Evolutionary conservation across 2,888 invertebrate genomes (phyloP), one percentile per base, ranked within the genome.

Genomic region (Petrolisthes manimaculis): DNA sequence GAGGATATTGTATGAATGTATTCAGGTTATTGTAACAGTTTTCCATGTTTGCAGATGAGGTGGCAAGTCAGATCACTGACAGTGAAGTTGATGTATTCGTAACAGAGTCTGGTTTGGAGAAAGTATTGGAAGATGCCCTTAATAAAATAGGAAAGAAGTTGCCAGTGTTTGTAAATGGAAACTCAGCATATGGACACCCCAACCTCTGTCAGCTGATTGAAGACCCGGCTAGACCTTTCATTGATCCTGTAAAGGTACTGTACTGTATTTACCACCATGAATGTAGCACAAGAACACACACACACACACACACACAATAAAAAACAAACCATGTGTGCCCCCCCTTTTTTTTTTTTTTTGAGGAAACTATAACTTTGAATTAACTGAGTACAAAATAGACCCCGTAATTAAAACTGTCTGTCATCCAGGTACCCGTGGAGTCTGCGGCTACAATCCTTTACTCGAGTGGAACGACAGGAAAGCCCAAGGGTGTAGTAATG

Each of bases 381-480:
- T 37, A 37, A 37, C 37, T 37, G 37, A 37, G 1, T 37, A 37
- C 37, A 37, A 1, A 0, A 37, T 2, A 37, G 37, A 2, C 37
- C 37, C 37, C 37, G 37, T 37, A 37, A 37, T 37, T 37, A 37
- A 37, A 37, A 37, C 37, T 37, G 37, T 37, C 37, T 37, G 37
- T 37, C 2, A 37, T 37, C 37, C 37, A 88, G 88, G 53, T 69
- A 12, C 69, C 75, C 37, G 56, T 78, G 4, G 61, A 69, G 5
- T 53, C 83, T 24, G 75, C 56, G n/a, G 86, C 89, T 14, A 54
- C 84, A 9, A 53, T 87, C 67, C 77, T 86, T n/a, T 89, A 84
- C 84, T 89, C 89, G 21, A 89, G 89, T 78, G 89, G 89, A 37
- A 89, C 89, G 4, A 89, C 89, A n/a, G 89, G 89, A 8, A 69